Conservation (phyloP, 2,888 invertebrate species). For the Lithosia quadra region DNA sequence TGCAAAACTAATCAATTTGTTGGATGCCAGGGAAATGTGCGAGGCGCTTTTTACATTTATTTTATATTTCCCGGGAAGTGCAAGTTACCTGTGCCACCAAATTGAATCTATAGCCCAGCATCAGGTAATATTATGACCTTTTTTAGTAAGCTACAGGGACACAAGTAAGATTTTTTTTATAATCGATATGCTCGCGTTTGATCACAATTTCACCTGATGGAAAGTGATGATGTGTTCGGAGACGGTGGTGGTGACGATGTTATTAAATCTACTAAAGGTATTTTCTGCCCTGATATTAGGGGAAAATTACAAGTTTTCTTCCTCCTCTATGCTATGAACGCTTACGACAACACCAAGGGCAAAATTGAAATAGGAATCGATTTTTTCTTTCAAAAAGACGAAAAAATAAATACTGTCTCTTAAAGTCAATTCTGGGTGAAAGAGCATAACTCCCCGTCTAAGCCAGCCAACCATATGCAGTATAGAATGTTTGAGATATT, state of each 20-base stretch:
- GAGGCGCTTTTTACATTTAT: background rate
- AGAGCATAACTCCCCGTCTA: background rate
- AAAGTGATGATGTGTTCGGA: no score
- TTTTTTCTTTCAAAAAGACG: no score
- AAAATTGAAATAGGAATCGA: no score
- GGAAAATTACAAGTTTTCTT: no score
- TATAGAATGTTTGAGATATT: background rate
- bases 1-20: slow-evolving; percentile 18
- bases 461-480: no score
- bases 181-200: no score
- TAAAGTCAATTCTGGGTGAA: background rate
- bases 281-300: background rate
- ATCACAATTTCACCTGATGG: no score
- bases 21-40: slow-evolving; percentile 6
- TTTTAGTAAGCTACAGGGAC: background rate
- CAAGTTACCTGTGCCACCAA: background rate
- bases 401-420: no score
- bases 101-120: background rate
- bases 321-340: no score
- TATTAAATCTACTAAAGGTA: background rate
- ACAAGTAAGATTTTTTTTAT: no score
- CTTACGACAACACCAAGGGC: no score
- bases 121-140: background rate
- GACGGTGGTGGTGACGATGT: background rate
- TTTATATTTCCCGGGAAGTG: slow-evolving; percentile 5